These are phyloP conservation scores for Microchirus variegatus DNA, from an alignment of 2,797 vertebrate genomes.

Conservation along the genomic window DNA sequence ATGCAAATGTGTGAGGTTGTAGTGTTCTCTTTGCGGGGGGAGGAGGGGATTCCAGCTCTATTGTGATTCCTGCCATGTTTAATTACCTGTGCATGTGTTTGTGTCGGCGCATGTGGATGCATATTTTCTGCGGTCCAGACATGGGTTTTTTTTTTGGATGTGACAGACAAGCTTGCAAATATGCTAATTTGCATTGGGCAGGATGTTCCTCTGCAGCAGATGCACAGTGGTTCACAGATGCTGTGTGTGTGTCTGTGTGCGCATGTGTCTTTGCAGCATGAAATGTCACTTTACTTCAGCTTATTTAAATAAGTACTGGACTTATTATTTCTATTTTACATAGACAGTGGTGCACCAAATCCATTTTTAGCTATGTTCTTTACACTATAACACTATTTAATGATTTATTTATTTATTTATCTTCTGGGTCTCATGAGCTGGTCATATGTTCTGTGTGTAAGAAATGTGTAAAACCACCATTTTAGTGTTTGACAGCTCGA, in stretches of 20 bases:
- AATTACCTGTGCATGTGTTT: constrained; percentile 57
- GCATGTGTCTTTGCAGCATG: constrained; percentile 14
- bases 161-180: constrained; percentile 78
- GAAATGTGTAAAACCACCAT: not conserved
- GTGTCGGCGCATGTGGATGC: constrained; percentile 1
- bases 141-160: constrained; percentile 82
- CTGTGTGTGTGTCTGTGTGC: constrained; percentile 48
- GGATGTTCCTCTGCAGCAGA: constrained; percentile 77
- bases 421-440: not conserved
- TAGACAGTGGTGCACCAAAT: too few relatives aligned
- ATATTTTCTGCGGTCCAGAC: constrained; percentile 87
- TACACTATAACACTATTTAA: too few relatives aligned
- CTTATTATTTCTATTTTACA: too few relatives aligned
- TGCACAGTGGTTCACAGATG: constrained; percentile 57
- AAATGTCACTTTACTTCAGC: not conserved
- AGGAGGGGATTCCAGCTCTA: too few relatives aligned
- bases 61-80: constrained; percentile 31
- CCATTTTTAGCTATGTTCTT: too few relatives aligned
- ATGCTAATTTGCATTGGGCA: constrained; percentile 65
- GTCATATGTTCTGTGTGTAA: not conserved
- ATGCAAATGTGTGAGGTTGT: too few relatives aligned
- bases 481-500: not conserved
- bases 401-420: too few relatives aligned
- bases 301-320: too few relatives aligned
- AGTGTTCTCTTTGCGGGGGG: too few relatives aligned